These are phyloP conservation scores for Aplysina aerophoba DNA, from an alignment of 37 sponge, comb jelly and placozoan genomes.

Conservation along the genomic window DNA sequence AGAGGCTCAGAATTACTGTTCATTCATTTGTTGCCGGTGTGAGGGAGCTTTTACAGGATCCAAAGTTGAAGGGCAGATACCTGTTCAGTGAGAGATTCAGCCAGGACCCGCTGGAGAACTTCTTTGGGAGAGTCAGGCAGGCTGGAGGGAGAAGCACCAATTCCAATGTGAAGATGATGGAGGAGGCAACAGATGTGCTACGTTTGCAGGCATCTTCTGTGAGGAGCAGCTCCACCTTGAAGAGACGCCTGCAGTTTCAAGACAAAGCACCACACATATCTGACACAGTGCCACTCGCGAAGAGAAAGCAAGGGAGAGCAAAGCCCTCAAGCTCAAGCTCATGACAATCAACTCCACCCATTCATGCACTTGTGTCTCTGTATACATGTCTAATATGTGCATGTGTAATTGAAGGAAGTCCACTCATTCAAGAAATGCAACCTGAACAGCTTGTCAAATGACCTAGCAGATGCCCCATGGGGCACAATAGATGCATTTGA, in stretches of 20 bases:
- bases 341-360: too few species aligned
- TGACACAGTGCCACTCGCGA: slow-evolving; percentile 1
- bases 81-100: slow-evolving; percentile 17
- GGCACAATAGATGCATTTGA: slow-evolving; percentile 3
- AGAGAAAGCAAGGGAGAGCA: background rate
- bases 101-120: slow-evolving; percentile 14
- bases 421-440: background rate
- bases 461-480: slow-evolving; percentile 3
- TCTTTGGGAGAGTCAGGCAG: slow-evolving; percentile 28
- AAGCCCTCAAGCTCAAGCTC: too few species aligned
- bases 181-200: slow-evolving; percentile 21
- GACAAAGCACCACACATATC: background rate
- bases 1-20: slow-evolving; percentile 11
- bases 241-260: background rate
- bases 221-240: slow-evolving; percentile 9
- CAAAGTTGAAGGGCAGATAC: background rate
- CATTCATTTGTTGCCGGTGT: slow-evolving; percentile 12
- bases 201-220: slow-evolving; percentile 17
- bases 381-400: too few species aligned
- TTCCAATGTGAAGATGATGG: background rate
- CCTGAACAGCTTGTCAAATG: background rate
- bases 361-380: too few species aligned
- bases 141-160: slow-evolving; percentile 26
- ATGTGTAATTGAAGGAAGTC: background rate
- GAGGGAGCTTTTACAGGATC: slow-evolving; percentile 7